Evolutionary conservation across 2,113 vertebrate genomes (phyloP).

Genomic region (Kryptolebias marmoratus): DNA sequence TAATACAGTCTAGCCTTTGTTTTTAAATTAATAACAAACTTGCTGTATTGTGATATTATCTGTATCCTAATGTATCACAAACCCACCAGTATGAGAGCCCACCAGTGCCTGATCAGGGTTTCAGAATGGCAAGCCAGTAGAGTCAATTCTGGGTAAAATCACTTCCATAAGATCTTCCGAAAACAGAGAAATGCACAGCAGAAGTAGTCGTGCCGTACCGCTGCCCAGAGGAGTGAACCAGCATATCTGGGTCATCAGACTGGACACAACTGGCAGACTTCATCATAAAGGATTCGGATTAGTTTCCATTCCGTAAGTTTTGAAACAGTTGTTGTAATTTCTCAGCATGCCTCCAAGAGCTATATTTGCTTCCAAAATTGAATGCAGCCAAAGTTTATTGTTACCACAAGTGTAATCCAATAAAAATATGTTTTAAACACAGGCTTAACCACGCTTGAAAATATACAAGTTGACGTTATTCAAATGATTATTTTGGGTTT

Average conservation of each 20-base stretch:
- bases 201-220: conserved; percentile 59
- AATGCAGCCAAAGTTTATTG: conserved; percentile 1
- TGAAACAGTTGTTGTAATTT: background rate
- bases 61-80: too few relatives aligned
- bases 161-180: conserved; percentile 57
- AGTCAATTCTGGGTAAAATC: conserved; percentile 53
- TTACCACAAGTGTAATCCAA: background rate
- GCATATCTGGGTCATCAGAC: conserved; percentile 38
- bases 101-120: conserved; percentile 32
- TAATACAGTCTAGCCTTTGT: too few relatives aligned
- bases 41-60: too few relatives aligned
- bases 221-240: conserved; percentile 39
- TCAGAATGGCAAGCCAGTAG: conserved; percentile 47
- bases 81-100: background rate
- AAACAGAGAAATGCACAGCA: conserved; percentile 47
- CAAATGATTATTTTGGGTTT: conserved; percentile 3
- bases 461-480: conserved; percentile 5
- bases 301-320: conserved; percentile 5
- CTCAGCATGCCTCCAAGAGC: background rate
- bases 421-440: background rate
- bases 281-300: conserved; percentile 14
- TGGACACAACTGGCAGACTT: background rate
- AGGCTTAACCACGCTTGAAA: background rate
- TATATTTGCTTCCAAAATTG: background rate
- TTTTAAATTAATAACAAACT: too few relatives aligned